Conservation (phyloP, 2,797 vertebrate genomes). For the Poeciliopsis infans region DNA sequence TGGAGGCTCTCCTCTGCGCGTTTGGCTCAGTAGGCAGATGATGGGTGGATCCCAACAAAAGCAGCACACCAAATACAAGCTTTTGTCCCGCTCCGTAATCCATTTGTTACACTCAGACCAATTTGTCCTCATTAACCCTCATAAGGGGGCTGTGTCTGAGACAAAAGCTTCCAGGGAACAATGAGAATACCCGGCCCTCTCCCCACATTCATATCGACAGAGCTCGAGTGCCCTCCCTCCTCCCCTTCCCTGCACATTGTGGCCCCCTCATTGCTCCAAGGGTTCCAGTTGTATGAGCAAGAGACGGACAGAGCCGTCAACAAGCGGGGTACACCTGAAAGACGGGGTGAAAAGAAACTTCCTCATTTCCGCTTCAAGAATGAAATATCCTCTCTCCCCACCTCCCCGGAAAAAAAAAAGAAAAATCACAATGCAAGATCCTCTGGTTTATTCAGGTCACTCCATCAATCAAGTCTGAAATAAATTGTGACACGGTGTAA, state of each 20-base stretch:
- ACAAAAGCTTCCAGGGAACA: conserved; percentile 88
- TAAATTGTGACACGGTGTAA: conserved; percentile 70
- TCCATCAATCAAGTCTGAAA: conserved; percentile 77
- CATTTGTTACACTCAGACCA: conserved; percentile 90
- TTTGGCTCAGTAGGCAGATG: conserved; percentile 82
- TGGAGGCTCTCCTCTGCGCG: conserved; percentile 82
- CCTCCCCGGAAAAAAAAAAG: conserved; percentile 16
- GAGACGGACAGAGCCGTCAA: conserved; percentile 63
- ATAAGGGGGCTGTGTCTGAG: conserved; percentile 88
- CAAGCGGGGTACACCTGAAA: conserved; percentile 79
- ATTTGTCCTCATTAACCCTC: conserved; percentile 97
- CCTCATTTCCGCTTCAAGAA: conserved; percentile 69
- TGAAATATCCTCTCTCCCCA: conserved; percentile 63
- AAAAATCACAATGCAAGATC: conserved; percentile 63
- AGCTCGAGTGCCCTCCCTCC: conserved; percentile 77
- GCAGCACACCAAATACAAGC: conserved; percentile 78
- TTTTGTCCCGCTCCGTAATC: conserved; percentile 87
- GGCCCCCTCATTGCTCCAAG: conserved; percentile 72
- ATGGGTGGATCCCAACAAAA: conserved; percentile 82
- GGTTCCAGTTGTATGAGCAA: conserved; percentile 73
- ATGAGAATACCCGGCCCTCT: conserved; percentile 65
- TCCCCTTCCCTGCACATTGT: conserved; percentile 75
- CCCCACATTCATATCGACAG: conserved; percentile 67
- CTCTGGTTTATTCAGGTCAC: conserved; percentile 69
- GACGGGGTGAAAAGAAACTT: conserved; percentile 55